A percentile compares a stretch with the other conserved stretches of the same genome.
Evolutionary conservation across 2,113 vertebrate genomes (phyloP).

Genomic region (Cavia aperea): DNA sequence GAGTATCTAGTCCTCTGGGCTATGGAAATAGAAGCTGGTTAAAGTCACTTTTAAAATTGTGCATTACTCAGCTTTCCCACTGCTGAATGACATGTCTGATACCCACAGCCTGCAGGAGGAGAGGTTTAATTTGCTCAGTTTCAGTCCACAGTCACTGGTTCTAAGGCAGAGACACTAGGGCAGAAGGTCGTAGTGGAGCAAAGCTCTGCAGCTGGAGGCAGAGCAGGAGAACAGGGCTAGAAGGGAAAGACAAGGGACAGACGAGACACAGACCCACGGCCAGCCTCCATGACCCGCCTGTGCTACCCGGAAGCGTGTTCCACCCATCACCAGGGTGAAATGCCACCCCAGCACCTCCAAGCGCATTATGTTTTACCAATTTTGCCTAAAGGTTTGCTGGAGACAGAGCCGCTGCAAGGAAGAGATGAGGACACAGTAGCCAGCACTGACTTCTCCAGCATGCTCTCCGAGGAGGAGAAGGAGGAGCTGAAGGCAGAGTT

Average conservation of each 20-base stretch:
- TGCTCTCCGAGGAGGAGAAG: conserved; percentile 90
- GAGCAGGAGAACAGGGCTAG: not conserved
- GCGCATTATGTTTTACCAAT: conserved; percentile 45
- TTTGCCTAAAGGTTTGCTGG: conserved; percentile 83
- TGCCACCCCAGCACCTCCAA: not conserved
- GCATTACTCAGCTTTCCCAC: not conserved
- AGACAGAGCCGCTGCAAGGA: conserved; percentile 84
- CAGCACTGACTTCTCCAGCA: conserved; percentile 82
- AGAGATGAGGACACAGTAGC: conserved; percentile 84
- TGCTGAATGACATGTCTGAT: not conserved
- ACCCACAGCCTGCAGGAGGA: not conserved
- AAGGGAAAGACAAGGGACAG: not conserved
- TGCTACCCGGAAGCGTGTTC: no score
- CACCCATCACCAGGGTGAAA: not conserved
- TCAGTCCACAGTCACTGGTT: not conserved
- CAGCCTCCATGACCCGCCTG: not conserved
- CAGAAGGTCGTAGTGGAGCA: not conserved
- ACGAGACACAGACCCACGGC: not conserved
- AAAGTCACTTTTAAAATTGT: not conserved
- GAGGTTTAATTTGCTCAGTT: not conserved
- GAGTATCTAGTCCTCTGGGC: not conserved
- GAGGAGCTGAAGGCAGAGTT: conserved; percentile 90
- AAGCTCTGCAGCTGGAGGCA: not conserved
- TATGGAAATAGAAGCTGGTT: not conserved
- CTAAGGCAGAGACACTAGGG: not conserved